Conservation (phyloP, 2,888 invertebrate species). For the Osmoderma eremita region DNA sequence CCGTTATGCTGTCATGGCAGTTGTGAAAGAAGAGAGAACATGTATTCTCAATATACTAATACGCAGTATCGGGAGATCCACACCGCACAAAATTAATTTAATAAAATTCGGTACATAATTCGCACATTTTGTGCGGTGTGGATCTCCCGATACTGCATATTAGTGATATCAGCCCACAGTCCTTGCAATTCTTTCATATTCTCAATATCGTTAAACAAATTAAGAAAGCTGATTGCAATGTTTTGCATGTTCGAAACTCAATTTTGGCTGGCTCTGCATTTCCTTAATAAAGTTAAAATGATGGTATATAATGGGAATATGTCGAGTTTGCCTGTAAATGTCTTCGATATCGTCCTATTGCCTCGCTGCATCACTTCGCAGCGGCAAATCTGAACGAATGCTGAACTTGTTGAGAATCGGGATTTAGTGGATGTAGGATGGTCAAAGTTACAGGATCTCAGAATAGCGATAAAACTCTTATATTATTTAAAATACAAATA, state of each 20-base stretch:
- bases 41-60: too few species aligned
- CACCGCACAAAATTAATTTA: too few species aligned
- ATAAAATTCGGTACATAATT: too few species aligned
- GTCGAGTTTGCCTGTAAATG: constrained; percentile 98
- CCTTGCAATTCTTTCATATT: too few species aligned
- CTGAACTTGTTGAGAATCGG: constrained; percentile 96
- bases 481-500: constrained; percentile 91
- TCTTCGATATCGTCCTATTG: constrained; percentile 93
- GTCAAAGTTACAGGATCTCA: constrained; percentile 80
- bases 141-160: too few species aligned
- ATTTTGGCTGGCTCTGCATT: constrained; percentile 96
- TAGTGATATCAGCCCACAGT: too few species aligned
- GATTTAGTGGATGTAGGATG: constrained; percentile 87
- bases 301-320: constrained; percentile 98
- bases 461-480: constrained; percentile 89
- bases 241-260: constrained; percentile 95
- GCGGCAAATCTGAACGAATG: constrained; percentile 92
- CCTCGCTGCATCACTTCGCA: constrained; percentile 97
- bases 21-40: constrained; percentile 95
- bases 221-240: constrained; percentile 98
- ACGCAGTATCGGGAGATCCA: too few species aligned
- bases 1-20: constrained; percentile 99
- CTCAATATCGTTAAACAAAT: constrained; percentile 98
- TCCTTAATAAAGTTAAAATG: constrained; percentile 98
- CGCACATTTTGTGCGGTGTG: too few species aligned